phyloP scores from a whole-genome alignment of 2,888 invertebrate species.

The Anodontia alba region DNA sequence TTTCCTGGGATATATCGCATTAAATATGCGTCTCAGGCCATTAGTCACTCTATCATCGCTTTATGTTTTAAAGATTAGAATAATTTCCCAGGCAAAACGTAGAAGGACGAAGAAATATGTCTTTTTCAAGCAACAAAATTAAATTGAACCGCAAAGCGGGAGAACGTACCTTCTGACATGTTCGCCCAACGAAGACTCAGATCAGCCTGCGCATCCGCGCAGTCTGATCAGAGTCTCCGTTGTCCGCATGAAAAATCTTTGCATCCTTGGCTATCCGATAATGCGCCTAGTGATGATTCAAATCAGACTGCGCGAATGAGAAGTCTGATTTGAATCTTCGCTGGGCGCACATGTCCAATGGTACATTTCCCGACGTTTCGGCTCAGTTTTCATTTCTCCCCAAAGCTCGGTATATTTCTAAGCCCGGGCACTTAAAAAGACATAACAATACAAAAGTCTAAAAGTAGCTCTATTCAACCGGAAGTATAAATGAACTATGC shows the following conservation, averaged over 20 bases:
- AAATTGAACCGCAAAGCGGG: no score
- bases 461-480: conserved; percentile 37
- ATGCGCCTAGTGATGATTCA: no score
- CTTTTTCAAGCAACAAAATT: not conserved
- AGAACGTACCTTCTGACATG: no score
- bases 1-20: conserved; percentile 45
- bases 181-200: no score
- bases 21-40: conserved; percentile 50
- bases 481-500: conserved; percentile 40
- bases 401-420: conserved; percentile 35
- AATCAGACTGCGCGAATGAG: no score
- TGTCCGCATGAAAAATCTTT: no score
- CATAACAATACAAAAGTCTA: conserved; percentile 28
- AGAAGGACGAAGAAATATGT: not conserved
- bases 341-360: no score
- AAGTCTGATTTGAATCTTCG: no score
- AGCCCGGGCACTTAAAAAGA: conserved; percentile 47
- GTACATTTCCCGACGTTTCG: no score
- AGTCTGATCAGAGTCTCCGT: no score
- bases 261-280: no score
- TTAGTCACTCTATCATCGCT: conserved; percentile 50
- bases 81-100: conserved; percentile 30
- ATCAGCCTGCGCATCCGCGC: no score
- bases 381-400: conserved; percentile 42
- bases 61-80: conserved; percentile 58